phyloP scores from a whole-genome alignment of 1,140 invertebrate genomes.

The Drosophila nikananu region DNA sequence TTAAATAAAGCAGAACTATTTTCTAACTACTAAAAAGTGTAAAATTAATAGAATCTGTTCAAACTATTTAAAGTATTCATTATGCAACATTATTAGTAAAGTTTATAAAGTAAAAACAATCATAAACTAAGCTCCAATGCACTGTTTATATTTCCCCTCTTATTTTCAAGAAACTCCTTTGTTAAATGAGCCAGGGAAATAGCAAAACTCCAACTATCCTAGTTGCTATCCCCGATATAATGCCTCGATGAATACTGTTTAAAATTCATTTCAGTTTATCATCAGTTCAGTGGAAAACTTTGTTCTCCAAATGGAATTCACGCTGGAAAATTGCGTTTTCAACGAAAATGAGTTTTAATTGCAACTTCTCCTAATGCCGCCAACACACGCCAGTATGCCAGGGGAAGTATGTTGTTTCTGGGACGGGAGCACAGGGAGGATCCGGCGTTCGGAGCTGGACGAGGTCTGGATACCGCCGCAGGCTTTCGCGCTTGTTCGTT shows the following conservation, averaged over 20 bases:
- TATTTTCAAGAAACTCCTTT: background rate
- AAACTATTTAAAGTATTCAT: background rate
- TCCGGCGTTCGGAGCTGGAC: constrained; percentile 8
- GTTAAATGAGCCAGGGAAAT: background rate
- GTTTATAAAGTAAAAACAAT: background rate
- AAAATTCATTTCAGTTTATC: constrained; percentile 81
- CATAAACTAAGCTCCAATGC: background rate
- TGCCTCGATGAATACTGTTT: constrained; percentile 74
- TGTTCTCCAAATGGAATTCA: constrained; percentile 73
- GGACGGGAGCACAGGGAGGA: constrained; percentile 24
- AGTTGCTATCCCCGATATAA: constrained; percentile 40
- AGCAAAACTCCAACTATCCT: constrained; percentile 2
- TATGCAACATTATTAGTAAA: background rate
- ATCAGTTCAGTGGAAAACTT: constrained; percentile 54
- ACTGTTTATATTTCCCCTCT: background rate
- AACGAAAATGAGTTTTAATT: constrained; percentile 83
- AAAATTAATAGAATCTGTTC: background rate
- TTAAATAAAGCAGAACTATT: background rate
- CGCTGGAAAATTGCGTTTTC: constrained; percentile 76
- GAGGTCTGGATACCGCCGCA: constrained; percentile 21
- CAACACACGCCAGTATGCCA: constrained; percentile 55
- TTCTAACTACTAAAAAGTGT: too few relatives aligned
- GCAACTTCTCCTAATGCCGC: constrained; percentile 78
- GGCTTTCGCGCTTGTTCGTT: constrained; percentile 22
- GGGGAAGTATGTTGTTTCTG: constrained; percentile 11